Conservation (phyloP, 2,113 vertebrate species). For the Mormoops blainvillei region DNA sequence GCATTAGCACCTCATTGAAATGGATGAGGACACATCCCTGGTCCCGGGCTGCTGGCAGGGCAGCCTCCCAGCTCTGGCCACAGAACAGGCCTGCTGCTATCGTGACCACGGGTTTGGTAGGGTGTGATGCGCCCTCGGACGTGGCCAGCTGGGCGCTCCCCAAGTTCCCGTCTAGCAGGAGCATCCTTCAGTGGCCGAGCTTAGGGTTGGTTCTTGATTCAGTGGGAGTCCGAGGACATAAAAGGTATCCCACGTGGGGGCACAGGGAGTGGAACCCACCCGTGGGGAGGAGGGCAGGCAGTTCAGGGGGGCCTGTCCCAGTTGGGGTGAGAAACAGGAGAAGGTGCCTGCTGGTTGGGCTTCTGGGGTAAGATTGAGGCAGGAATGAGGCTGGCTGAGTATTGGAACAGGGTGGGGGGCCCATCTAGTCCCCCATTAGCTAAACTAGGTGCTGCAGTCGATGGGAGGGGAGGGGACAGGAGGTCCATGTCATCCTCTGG, state of each 20-base stretch:
- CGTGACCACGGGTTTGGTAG: accelerated
- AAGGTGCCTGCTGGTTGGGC: accelerated
- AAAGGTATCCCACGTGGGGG: no score
- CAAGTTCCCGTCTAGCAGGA: accelerated
- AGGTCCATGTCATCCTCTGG: background rate
- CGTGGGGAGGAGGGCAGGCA: background rate
- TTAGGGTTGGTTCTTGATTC: background rate
- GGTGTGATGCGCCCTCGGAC: accelerated
- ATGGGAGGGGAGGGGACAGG: background rate
- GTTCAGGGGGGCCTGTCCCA: no score
- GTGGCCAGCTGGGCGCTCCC: accelerated
- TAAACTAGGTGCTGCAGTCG: no score
- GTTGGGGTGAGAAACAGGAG: accelerated
- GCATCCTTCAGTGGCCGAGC: accelerated
- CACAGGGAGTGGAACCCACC: background rate
- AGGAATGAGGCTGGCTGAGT: background rate
- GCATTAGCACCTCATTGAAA: conserved; percentile 35
- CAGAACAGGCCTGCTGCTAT: background rate
- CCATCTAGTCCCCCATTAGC: background rate
- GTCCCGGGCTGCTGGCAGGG: background rate
- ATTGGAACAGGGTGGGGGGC: background rate
- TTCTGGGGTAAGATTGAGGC: background rate
- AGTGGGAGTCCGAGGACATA: background rate
- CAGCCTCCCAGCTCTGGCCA: background rate
- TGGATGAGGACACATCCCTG: background rate